Evolutionary conservation across 2,888 invertebrate species (phyloP).

Genomic region (Aleiodes testaceus): DNA sequence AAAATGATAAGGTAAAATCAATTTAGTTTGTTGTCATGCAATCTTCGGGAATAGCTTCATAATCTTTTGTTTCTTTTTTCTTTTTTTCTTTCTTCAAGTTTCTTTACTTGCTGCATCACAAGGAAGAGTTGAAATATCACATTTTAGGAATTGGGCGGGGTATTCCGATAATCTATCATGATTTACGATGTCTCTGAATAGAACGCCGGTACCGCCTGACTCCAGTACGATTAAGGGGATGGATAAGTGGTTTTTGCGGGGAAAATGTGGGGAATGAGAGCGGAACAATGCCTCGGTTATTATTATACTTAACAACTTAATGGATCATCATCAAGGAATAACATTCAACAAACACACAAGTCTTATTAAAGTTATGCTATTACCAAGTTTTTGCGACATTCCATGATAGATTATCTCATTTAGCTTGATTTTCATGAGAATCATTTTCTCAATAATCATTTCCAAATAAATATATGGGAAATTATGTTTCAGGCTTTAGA

Average conservation of each 20-base stretch:
- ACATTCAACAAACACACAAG: not conserved
- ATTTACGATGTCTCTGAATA: slow-evolving; percentile 56
- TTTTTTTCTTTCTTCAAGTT: not conserved
- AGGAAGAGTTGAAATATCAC: slow-evolving; percentile 2
- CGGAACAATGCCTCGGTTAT: slow-evolving; percentile 47
- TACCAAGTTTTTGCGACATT: no score
- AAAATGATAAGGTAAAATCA: slow-evolving; percentile 9
- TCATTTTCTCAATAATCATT: no score
- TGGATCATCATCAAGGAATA: not conserved
- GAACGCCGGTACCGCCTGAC: slow-evolving; percentile 53
- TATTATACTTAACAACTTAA: slow-evolving; percentile 45
- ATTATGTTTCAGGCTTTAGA: slow-evolving; percentile 85
- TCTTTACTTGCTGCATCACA: no score
- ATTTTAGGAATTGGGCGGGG: slow-evolving; percentile 38
- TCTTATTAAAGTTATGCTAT: not conserved
- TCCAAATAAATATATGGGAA: not conserved
- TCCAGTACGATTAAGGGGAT: slow-evolving; percentile 53
- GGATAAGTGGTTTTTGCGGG: slow-evolving; percentile 24
- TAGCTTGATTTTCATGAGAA: no score
- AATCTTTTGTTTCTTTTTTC: slow-evolving; percentile 3
- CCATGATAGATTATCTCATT: no score
- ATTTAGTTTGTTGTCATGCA: slow-evolving; percentile 24
- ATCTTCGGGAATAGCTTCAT: slow-evolving; percentile 9
- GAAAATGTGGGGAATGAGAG: not conserved
- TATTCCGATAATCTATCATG: slow-evolving; percentile 57